Base-by-base conservation (phyloP, 2,113 vertebrate species). In the Ia io region DNA sequence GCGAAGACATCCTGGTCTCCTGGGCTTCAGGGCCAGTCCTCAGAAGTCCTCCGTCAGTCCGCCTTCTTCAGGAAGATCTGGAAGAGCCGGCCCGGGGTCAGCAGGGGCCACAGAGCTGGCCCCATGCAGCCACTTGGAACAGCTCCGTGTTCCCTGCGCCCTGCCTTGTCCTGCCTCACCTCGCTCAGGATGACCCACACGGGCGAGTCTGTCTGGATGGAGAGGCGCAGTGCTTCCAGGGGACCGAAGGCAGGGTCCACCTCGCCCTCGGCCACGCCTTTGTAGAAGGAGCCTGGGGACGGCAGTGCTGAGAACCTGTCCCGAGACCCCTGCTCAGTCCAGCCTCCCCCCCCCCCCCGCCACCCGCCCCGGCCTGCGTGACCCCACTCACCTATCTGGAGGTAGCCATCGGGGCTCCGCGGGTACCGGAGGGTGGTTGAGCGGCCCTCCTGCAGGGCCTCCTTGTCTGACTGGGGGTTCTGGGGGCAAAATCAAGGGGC, bases 111-210 rank as follows among this genome's bases (percentile, higher is more conserved):
- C 5, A 2, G 53, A 23, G 44, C 28, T 3, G 2, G 37, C 35
- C 0, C 20, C 0, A 53, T 4, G 6, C 18, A 9, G 76, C 44
- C 25, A 8, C n/a, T 56, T 4, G 51, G n/a, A 47, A 30, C 9
- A 17, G 59, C 37, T 42, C 37, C 59, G 4, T 18, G 2, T 10
- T 20, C 49, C 76, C 9, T 1, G 53, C 7, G 0, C 32, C 70
- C 35, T 0, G 37, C 22, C 25, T 11, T 3, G 32, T 22, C 37
- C 14, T 0, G 0, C 3, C 86, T 97, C 97, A 99, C 99, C 99
- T 99, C 99, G 25, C 99, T 99, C 97, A 99, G 97, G 97, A 99
- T 99, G 96, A 99, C 99, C 99, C 99, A 99, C 90, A 99, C 99
- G 0, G 99, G 99, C 2, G 99, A 99, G 98, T 99, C 99, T 0